Evolutionary conservation across 2,888 invertebrate species (phyloP).

Genomic region (Parelbella ahira): DNA sequence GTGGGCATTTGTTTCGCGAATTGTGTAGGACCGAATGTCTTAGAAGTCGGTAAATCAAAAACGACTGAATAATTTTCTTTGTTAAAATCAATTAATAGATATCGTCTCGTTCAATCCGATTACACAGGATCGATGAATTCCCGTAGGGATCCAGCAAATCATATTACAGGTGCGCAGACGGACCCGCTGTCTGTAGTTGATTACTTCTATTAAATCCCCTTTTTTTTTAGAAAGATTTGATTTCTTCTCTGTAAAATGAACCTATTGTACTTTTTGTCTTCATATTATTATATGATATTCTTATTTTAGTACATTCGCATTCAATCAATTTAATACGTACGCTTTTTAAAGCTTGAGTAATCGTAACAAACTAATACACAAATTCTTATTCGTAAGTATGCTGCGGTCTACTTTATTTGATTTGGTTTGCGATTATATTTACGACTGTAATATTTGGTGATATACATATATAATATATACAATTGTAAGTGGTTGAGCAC

Average conservation of each 20-base stretch:
- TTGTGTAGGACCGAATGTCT: slow-evolving; percentile 5
- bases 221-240: slow-evolving; percentile 3
- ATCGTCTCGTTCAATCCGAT: slow-evolving; percentile 31
- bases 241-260: background rate
- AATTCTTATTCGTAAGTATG: no score
- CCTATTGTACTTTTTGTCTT: no score
- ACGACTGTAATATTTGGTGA: no score
- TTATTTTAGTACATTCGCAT: background rate
- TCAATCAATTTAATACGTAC: slow-evolving; percentile 3
- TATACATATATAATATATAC: background rate
- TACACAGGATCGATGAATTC: slow-evolving; percentile 30
- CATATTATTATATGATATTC: no score
- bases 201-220: slow-evolving; percentile 9
- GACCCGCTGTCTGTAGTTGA: background rate
- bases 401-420: no score
- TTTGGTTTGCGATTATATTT: no score
- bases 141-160: slow-evolving; percentile 47
- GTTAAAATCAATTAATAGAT: no score
- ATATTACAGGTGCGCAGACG: slow-evolving; percentile 42
- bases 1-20: slow-evolving; percentile 32
- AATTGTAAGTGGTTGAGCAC: background rate
- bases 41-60: no score
- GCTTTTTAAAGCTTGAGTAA: background rate
- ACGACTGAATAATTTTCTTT: no score
- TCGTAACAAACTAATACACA: no score